Base-by-base conservation (phyloP, 1,140 invertebrate genomes). In the Zelostemma sp. region DNA sequence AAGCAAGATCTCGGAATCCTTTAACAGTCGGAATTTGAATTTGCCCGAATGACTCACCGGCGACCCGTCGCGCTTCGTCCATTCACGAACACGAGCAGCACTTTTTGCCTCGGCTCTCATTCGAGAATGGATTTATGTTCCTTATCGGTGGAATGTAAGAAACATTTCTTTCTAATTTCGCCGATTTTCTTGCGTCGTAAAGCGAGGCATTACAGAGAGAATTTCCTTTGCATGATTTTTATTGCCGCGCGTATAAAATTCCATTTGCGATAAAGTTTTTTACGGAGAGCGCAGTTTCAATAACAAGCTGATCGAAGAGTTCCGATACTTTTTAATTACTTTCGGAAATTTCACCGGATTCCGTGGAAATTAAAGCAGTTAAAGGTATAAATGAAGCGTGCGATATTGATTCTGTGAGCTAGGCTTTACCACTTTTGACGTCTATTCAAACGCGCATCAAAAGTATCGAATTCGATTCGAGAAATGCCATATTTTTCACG, bases 21-120 rank as follows among this genome's bases (percentile, higher is more conserved):
- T 41, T 8, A 41, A 15, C 14, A 1, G 14, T 41, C 14, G n/a
- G 40, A 41, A 41, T 41, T 41, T 41, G 40, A 41, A 41, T 41
- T 41, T 41, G 40, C 14, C 15, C 6, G 8, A 41, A 1, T 41
- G 40, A 41, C 40, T 41, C 40, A 41, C 1, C 14, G 1, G 8
- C 35, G 35, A 14, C 3, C n/a, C 11, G 12, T 38, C 1, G 35
- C 3, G 12, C 11, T 11, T 38, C 12, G 35, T 38, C 12, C 35
- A 14, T 14, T 38, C 2, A 38, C 12, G n/a, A 38, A 38, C n/a
- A 38, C 9, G n/a, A n/a, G n/a, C 35, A 38, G 35, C 3, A 3
- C 9, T 38, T 38, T 38, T 38, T 38, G 9, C 12, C 12, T n/a
- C 35, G 5, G 5, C 5, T 31, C 5, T 11, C 28, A 31, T 5